Evolutionary conservation across 2,113 vertebrate species (phyloP), one percentile per base, ranked within the genome.

Genomic region (Crotalus viridis): DNA sequence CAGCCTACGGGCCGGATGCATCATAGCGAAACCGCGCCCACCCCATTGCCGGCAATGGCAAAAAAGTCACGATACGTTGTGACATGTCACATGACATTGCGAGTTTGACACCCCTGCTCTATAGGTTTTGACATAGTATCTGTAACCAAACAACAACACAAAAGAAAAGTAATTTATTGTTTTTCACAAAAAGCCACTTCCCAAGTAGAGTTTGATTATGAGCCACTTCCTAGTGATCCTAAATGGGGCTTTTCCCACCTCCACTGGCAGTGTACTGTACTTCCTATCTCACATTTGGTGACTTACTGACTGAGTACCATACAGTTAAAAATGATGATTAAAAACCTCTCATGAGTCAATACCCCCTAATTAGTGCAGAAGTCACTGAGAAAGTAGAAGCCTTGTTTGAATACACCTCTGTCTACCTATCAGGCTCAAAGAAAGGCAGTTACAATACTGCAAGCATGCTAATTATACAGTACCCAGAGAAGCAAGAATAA

Each of bases 101-200:
- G 48, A 51, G 8, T 9, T 51, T 51, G 48, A 51, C 8, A 51
- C 48, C 48, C 8, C 48, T 51, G 48, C 69, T n/a, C 54, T 55
- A 52, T 64, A 88, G 22, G 74, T 92, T 91, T 86, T 95, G 54
- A 89, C 54, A 51, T 33, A 64, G 2, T 85, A 64, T 59, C 94
- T 93, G 88, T 93, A 90, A 89, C 85, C 91, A 56, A 46, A 90
- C 52, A 81, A 81, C 2, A 39, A 43, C 17, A 39, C 91, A 0
- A 89, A 46, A 89, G 56, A 89, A 69, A 69, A 0, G 0, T 48
- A 15, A 61, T 91, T 74, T 89, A 55, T 2, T 46, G 17, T 69
- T 69, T 95, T 51, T 61, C 94, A 28, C 46, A 55, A 92, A 91
- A 85, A 2, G 0, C 86, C 2, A 43, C 91, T 94, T 94, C 81